These are phyloP conservation scores for Lottia scabra DNA, from an alignment of 2,888 invertebrate species.

Conservation along the genomic window DNA sequence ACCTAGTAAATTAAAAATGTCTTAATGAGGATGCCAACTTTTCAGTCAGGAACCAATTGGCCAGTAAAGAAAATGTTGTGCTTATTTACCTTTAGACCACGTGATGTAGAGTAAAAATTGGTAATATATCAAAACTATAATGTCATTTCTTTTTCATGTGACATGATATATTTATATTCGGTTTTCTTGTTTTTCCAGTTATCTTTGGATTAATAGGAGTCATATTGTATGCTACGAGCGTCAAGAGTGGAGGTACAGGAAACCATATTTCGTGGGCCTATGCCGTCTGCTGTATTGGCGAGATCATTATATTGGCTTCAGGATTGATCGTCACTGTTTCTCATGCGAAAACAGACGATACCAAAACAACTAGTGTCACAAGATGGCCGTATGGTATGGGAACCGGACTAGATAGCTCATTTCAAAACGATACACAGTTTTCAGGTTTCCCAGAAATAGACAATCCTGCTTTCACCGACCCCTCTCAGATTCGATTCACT, in stretches of 20 bases:
- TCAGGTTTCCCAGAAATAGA: background rate
- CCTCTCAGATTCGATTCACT: background rate
- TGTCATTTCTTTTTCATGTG: no score
- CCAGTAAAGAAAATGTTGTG: no score
- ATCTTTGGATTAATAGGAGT: background rate
- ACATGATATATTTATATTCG: no score
- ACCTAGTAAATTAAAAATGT: no score
- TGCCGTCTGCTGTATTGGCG: background rate
- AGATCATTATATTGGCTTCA: background rate
- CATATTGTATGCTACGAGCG: background rate
- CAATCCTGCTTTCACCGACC: background rate
- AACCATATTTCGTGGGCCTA: background rate
- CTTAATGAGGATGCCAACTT: no score
- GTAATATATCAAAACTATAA: background rate
- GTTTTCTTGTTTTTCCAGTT: background rate
- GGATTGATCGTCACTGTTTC: background rate
- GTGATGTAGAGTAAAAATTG: no score
- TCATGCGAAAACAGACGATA: background rate
- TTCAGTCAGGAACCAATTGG: no score
- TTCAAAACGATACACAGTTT: background rate
- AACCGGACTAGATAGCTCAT: background rate
- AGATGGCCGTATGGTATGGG: background rate
- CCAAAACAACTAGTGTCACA: background rate
- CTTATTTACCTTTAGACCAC: no score
- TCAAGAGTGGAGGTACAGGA: background rate